Percentiles rank a stretch among this genome's conserved stretches.
Conservation (phyloP, 2,797 vertebrate genomes). For the Philypnodon macrostomus region DNA sequence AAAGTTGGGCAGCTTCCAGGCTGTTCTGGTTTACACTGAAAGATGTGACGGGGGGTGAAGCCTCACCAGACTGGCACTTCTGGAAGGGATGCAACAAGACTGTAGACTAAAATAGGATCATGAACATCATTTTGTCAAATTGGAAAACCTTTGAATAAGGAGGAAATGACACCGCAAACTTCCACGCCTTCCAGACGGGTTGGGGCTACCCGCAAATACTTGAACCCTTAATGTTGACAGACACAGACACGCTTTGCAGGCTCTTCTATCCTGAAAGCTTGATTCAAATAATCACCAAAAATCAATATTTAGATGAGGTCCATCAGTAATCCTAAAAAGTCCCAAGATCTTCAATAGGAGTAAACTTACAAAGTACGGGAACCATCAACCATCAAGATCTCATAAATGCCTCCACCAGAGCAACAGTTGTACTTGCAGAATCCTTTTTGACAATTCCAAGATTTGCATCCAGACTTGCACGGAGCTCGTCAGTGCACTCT, state of each 20-base stretch:
- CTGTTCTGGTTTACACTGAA: constrained; percentile 24
- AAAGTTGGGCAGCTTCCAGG: too few species aligned
- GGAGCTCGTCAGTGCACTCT: constrained; percentile 19
- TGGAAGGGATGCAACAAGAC: too few species aligned
- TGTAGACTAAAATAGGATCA: neutral
- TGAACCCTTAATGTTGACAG: constrained; percentile 41
- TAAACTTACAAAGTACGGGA: constrained; percentile 81
- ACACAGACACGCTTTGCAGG: constrained; percentile 62
- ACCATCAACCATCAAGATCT: neutral
- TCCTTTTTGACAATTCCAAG: neutral
- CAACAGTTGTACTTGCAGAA: neutral
- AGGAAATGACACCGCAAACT: neutral
- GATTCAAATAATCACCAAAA: constrained; percentile 35
- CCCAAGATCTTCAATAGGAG: constrained; percentile 78
- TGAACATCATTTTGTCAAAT: neutral
- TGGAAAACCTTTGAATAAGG: neutral
- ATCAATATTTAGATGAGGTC: constrained; percentile 58
- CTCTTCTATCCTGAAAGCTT: constrained; percentile 38
- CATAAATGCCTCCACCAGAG: neutral
- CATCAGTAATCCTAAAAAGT: constrained; percentile 85
- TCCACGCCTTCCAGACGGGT: neutral
- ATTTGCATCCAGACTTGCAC: neutral
- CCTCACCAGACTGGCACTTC: too few species aligned
- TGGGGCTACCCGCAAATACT: constrained; percentile 32
- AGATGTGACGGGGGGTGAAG: constrained; percentile 70